These are phyloP conservation scores for Nilaparvata lugens DNA, from an alignment of 1,140 invertebrate genomes.

Conservation along the genomic window DNA sequence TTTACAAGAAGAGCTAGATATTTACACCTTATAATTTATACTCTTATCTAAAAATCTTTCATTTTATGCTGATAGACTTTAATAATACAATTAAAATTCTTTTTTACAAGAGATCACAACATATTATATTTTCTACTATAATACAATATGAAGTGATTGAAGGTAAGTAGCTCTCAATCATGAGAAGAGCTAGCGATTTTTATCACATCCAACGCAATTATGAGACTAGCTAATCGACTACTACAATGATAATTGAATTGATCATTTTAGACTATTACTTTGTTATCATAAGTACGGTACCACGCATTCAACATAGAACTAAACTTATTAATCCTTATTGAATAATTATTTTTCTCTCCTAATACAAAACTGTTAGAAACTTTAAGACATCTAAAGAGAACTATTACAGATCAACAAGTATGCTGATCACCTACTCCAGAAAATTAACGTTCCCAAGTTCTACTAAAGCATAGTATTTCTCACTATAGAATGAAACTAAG, in stretches of 20 bases:
- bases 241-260: slow-evolving; percentile 2
- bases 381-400: background rate
- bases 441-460: background rate
- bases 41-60: no score
- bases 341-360: background rate
- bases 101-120: background rate
- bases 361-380: background rate
- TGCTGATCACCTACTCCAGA: background rate
- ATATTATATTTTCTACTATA: background rate
- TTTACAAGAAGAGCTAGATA: background rate
- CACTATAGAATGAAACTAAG: background rate
- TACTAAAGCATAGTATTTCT: background rate
- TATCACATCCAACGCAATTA: slow-evolving; percentile 3
- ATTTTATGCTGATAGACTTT: no score
- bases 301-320: background rate
- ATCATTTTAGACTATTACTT: background rate
- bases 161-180: background rate
- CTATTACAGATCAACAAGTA: background rate
- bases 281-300: background rate
- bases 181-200: background rate
- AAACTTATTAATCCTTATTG: background rate
- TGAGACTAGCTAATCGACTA: slow-evolving; percentile 2
- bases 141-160: slow-evolving; percentile 3
- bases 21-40: background rate
- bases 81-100: background rate